Base-by-base conservation (phyloP, 2,113 vertebrate species). In the Scophthalmus maximus region DNA sequence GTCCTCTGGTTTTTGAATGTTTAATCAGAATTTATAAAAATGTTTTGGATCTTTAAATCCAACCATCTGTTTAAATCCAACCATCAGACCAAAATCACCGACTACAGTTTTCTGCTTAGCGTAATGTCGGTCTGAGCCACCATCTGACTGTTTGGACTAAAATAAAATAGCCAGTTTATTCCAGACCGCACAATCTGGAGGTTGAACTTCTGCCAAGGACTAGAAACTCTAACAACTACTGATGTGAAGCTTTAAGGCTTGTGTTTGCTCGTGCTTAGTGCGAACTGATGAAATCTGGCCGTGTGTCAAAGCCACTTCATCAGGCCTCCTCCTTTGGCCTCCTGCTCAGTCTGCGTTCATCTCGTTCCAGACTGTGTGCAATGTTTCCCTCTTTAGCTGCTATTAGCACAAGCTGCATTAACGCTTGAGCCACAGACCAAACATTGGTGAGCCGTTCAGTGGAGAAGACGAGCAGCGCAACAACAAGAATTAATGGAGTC, bases 111-210 rank as follows among this genome's bases (percentile, higher is more conserved):
- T n/a, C n/a, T 52, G 20, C 17, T 34, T 15, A 3, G 32, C 27
- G 51, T 36, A 32, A 23, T 60, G 27, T n/a, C 18, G n/a, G 20
- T 40, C 30, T 73, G 10, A 32, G 44, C 12, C 2, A 12, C 60
- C 75, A 61, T 68, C 46, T 72, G 61, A 62, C 29, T 53, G 29
- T 26, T 69, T 57, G 40, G 60, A 58, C 57, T 34, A n/a, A 65
- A n/a, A 30, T 36, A 20, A 65, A n/a, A 30, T 27, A 23, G 59
- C 14, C 7, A 34, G 1, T 46, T 66, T 42, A 20, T 23, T 76
- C 25, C 61, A 71, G 17, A 71, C 22, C 9, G 26, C 14, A 59
- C 5, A 0, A n/a, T 55, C 67, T 78, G 47, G n/a, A 12, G 17
- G n/a, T 8, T 22, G 25, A 30, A 23, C 12, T 14, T 20, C 30